Conservation (phyloP, 2,797 vertebrate genomes). For the Liasis olivaceus region DNA sequence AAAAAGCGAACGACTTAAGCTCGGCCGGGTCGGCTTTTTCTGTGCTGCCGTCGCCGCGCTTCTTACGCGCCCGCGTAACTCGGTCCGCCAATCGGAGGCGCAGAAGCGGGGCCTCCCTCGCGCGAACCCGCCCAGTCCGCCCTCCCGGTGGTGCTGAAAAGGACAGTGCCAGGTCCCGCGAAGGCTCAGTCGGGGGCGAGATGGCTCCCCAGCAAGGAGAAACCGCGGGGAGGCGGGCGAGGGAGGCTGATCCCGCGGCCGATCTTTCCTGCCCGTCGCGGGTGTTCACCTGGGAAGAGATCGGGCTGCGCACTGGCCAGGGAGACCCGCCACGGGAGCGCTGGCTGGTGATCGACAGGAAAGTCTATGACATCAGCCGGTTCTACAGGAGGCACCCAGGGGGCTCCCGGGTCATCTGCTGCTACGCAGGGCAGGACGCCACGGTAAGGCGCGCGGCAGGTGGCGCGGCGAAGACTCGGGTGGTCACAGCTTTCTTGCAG, state of each 20-base stretch:
- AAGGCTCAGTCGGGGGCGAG: not conserved
- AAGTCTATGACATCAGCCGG: constrained; percentile 69
- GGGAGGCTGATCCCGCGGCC: not conserved
- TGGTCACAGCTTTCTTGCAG: not conserved
- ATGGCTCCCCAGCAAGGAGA: not conserved
- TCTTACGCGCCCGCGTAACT: not conserved
- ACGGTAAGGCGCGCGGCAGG: not conserved
- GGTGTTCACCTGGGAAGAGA: not conserved
- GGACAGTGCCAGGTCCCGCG: not conserved
- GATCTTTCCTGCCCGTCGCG: not conserved
- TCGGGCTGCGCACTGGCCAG: not conserved
- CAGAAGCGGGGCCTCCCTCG: not conserved
- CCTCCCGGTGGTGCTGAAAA: not conserved
- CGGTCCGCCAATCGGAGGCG: not conserved
- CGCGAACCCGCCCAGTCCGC: not conserved
- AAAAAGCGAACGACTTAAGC: not conserved
- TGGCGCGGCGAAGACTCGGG: not conserved
- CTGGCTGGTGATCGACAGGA: constrained; percentile 69
- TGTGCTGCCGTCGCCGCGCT: not conserved
- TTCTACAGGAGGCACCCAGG: constrained; percentile 65
- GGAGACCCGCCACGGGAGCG: not conserved
- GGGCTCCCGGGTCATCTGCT: constrained; percentile 65
- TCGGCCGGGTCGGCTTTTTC: not conserved
- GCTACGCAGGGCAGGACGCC: constrained; percentile 74
- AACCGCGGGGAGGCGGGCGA: not conserved